These are phyloP conservation scores for Actinostola sp. DNA, from an alignment of 92 coral and sea anemone genomes.

Conservation along the genomic window DNA sequence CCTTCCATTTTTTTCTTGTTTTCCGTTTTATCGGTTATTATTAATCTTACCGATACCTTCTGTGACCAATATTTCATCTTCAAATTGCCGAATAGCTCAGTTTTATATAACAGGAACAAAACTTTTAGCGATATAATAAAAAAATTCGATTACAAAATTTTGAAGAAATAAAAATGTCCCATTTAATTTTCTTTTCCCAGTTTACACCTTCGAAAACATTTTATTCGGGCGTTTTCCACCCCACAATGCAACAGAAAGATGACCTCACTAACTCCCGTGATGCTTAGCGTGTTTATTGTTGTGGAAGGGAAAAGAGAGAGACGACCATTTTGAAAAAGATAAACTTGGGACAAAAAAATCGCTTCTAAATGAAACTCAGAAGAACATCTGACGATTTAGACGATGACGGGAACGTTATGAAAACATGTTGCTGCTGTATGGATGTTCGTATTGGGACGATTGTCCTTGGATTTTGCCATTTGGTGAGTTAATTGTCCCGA, in stretches of 20 bases:
- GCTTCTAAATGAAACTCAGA: slow-evolving; percentile 70
- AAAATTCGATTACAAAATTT: background rate
- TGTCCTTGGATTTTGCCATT: slow-evolving; percentile 91
- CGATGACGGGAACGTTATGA: slow-evolving; percentile 80
- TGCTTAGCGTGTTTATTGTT: slow-evolving; percentile 47
- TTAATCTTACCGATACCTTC: no score
- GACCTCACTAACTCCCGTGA: slow-evolving; percentile 81
- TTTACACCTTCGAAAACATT: no score
- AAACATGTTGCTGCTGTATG: slow-evolving; percentile 96
- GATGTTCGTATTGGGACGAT: slow-evolving; percentile 96
- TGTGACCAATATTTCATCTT: no score
- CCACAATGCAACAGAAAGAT: slow-evolving; percentile 39
- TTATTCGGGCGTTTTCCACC: slow-evolving; percentile 9
- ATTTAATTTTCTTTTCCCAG: no score
- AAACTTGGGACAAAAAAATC: background rate
- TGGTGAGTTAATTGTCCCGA: slow-evolving; percentile 66
- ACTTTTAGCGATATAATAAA: no score
- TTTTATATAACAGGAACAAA: no score
- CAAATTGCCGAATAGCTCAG: no score
- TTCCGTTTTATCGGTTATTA: no score
- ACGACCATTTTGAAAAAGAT: slow-evolving; percentile 23
- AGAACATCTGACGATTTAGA: slow-evolving; percentile 59
- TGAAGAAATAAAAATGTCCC: background rate
- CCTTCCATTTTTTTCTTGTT: no score
- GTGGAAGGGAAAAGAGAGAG: slow-evolving; percentile 4